Conservation (phyloP, 2,797 vertebrate species). For the Macroramphosus scolopax region DNA sequence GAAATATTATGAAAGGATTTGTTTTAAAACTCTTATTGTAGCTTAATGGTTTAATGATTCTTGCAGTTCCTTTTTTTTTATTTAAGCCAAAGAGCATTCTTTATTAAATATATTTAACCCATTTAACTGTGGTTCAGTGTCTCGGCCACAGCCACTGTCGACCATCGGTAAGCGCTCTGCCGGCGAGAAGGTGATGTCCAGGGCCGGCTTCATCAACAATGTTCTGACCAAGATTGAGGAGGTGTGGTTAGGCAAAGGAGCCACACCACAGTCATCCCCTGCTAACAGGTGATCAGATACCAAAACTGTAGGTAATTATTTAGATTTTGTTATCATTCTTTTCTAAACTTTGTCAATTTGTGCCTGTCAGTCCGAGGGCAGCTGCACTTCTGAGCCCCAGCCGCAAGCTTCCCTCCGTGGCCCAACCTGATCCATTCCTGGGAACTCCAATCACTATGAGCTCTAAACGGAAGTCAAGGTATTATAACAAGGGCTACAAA, state of each 20-base stretch:
- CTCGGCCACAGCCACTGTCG: conserved; percentile 88
- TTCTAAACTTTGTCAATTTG: neutral
- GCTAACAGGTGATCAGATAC: conserved; percentile 73
- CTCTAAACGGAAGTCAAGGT: conserved; percentile 86
- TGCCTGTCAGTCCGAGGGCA: conserved; percentile 65
- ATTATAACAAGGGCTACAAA: too few species aligned
- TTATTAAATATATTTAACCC: too few species aligned
- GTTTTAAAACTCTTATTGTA: too few species aligned
- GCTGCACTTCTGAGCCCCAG: conserved; percentile 50
- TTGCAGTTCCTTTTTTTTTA: too few species aligned
- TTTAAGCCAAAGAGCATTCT: too few species aligned
- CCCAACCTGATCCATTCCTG: conserved; percentile 82
- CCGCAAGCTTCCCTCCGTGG: conserved; percentile 41
- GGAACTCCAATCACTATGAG: conserved; percentile 85
- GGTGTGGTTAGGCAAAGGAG: conserved; percentile 82
- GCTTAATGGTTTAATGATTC: too few species aligned
- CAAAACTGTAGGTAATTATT: neutral
- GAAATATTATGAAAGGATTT: too few species aligned
- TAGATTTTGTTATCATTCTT: neutral
- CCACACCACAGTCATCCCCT: conserved; percentile 65
- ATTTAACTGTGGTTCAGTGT: conserved; percentile 69
- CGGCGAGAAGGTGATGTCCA: conserved; percentile 83
- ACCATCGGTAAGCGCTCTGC: conserved; percentile 81
- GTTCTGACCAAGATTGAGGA: conserved; percentile 91
- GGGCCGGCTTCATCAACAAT: conserved; percentile 87